Base-by-base conservation (phyloP, 2,888 invertebrate species). In the Cantharis rustica region DNA sequence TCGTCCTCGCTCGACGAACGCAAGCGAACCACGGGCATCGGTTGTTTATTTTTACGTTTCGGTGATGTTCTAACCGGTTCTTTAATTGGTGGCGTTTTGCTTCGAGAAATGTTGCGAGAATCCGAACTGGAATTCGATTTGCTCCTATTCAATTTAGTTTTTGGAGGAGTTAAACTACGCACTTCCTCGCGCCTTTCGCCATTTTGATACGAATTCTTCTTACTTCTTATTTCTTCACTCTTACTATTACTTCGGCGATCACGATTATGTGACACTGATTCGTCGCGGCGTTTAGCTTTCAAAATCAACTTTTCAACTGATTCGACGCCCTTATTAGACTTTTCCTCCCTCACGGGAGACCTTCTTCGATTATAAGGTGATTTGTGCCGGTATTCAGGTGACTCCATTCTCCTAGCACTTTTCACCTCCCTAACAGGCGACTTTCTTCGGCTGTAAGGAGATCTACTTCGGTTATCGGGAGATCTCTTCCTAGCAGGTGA, bases 1-100 rank as follows among this genome's bases (percentile, higher is more conserved):
- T 90, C 89, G 79, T 89, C 90, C 81, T 92, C 92, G 84, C 92
- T 91, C 9, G 91, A 91, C 7, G 92, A 82, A 62, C 87, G 76
- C 75, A 87, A 75, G 78, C 93, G 91, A 0, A 92, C 91, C 5
- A 91, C 89, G 0, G 92, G 92, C 76, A 86, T 83, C 5, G 84
- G 87, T 74, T 79, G 79, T 5, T 86, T 86, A 68, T 71, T 76
- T 69, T 73, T 70, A 17, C 74, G 62, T 73, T 79, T 76, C 1
- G 80, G 79, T n/a, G 76, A 80, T 75, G 78, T 80, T 47, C 47
- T 47, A 0, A 5, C 1, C 1, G n/a, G 7, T 1, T 47, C 47
- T 16, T n/a, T 20, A 66, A 72, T 69, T 11, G 79, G 76, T 16
- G 78, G 76, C 20, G 76, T 72, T 72, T 73, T 71, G 16, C 20